These are phyloP conservation scores for Temnothorax nylanderi DNA, from an alignment of 1,140 invertebrate genomes.

Conservation along the genomic window DNA sequence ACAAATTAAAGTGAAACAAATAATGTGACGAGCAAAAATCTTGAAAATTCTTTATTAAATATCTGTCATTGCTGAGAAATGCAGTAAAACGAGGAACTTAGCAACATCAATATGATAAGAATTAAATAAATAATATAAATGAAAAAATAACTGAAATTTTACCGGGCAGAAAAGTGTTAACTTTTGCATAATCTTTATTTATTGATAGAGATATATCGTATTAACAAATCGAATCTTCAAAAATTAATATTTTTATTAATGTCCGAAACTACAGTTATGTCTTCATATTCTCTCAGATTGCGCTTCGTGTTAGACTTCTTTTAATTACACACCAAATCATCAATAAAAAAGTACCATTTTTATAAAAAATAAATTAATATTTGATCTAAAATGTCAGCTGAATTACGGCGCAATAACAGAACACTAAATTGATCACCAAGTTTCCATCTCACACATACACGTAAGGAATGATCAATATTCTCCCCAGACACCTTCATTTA, in stretches of 20 bases:
- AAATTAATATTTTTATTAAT: background rate
- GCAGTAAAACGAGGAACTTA: background rate
- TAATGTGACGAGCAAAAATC: background rate
- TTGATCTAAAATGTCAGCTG: background rate
- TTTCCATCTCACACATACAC: background rate
- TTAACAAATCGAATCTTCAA: slow-evolving; percentile 13
- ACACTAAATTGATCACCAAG: background rate
- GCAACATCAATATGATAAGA: background rate
- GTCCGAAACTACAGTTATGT: background rate
- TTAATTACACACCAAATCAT: background rate
- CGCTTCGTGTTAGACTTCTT: background rate
- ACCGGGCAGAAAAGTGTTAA: slow-evolving; percentile 28
- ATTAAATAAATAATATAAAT: too few relatives aligned
- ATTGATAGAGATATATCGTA: slow-evolving; percentile 28
- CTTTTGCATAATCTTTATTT: background rate
- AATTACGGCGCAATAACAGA: background rate
- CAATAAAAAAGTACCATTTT: background rate
- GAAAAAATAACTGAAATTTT: slow-evolving; percentile 1
- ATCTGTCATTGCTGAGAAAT: background rate
- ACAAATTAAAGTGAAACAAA: background rate
- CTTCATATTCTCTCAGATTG: background rate
- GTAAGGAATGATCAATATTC: slow-evolving; percentile 43
- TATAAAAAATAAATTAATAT: background rate
- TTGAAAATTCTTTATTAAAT: background rate
- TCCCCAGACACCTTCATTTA: background rate